Percentiles rank a stretch among this genome's conserved stretches.
phyloP scores from a whole-genome alignment of 2,113 vertebrate genomes.

The Procapra przewalskii region DNA sequence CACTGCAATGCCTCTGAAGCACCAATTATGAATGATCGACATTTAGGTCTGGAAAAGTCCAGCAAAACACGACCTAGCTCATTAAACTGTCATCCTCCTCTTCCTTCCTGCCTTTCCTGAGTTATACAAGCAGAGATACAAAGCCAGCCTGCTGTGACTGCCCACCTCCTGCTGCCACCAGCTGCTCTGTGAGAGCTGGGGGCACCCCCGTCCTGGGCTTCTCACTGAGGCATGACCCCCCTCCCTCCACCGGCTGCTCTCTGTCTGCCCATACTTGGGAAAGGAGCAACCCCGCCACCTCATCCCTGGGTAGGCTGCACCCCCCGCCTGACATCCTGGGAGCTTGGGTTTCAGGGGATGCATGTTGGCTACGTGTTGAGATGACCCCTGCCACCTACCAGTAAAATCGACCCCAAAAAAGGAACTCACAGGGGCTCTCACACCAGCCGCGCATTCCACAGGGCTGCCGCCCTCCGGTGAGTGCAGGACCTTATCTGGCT shows the following conservation, averaged over 20 bases:
- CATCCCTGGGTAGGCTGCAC: background rate
- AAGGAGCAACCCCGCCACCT: accelerated
- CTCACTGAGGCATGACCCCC: accelerated
- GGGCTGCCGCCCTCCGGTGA: background rate
- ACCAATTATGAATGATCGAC: background rate
- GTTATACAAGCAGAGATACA: background rate
- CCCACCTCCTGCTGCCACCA: accelerated
- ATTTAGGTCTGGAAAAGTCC: background rate
- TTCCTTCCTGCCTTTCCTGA: background rate
- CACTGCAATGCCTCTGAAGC: background rate
- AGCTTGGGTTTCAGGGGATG: background rate
- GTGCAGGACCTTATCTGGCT: constrained; percentile 62
- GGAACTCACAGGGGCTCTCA: constrained; percentile 1
- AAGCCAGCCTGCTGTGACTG: background rate
- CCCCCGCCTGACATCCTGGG: background rate
- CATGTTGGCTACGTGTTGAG: background rate
- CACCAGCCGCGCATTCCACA: constrained; percentile 56
- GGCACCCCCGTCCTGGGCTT: background rate
- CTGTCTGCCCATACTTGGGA: too few relatives aligned
- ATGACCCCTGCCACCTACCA: background rate
- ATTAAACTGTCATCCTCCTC: too few relatives aligned
- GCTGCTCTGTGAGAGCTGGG: accelerated
- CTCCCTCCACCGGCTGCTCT: background rate
- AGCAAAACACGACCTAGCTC: background rate
- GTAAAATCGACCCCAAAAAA: constrained; percentile 57